phyloP scores from a whole-genome alignment of 2,113 vertebrate genomes.

The Australoheros scitulus region DNA sequence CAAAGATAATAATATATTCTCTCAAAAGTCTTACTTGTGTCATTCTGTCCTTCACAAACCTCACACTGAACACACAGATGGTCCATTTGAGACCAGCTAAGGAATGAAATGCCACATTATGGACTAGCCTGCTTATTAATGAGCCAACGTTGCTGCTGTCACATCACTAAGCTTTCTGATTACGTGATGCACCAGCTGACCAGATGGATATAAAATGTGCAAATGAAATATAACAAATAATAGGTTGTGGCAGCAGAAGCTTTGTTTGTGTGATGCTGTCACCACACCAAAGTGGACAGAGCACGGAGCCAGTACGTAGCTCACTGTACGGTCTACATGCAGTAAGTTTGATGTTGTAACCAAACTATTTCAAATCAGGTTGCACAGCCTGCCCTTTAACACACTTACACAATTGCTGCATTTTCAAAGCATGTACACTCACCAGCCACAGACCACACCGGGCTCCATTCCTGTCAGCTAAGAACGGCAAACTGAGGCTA shows the following conservation, averaged over 20 bases:
- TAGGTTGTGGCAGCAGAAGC: too few species aligned
- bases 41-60: conserved; percentile 18
- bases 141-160: background rate
- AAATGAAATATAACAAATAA: background rate
- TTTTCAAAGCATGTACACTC: too few species aligned
- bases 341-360: background rate
- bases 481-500: background rate
- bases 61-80: conserved; percentile 36
- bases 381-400: too few species aligned
- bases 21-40: conserved; percentile 28
- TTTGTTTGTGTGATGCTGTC: background rate
- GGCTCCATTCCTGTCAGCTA: background rate
- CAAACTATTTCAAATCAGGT: background rate
- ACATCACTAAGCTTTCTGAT: background rate
- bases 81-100: conserved; percentile 20
- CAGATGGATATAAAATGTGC: background rate
- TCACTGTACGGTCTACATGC: background rate
- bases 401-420: too few species aligned
- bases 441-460: background rate
- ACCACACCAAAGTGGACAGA: fast-evolving
- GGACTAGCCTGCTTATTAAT: background rate
- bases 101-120: background rate
- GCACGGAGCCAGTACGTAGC: too few species aligned
- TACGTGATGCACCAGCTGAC: background rate
- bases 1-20: conserved; percentile 42